Evolutionary conservation across 2,888 invertebrate genomes (phyloP).

Genomic region (Zele albiditarsus): DNA sequence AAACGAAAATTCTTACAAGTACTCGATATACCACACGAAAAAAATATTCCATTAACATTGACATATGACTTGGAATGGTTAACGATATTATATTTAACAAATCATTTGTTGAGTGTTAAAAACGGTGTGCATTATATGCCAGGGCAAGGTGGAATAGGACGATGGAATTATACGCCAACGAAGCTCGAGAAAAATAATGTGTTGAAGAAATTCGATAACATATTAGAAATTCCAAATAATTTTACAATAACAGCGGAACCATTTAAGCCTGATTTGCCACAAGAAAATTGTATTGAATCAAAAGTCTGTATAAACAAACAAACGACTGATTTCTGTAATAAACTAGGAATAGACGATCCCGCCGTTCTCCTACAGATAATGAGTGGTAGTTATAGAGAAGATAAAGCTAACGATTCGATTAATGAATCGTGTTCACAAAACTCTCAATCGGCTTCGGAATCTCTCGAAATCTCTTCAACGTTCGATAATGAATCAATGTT

Average conservation of each 20-base stretch:
- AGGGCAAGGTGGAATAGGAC: conserved; percentile 81
- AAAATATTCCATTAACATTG: conserved; percentile 75
- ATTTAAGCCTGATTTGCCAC: conserved; percentile 73
- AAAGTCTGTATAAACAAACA: conserved; percentile 78
- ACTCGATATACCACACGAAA: conserved; percentile 78
- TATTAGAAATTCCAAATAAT: conserved; percentile 83
- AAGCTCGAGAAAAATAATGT: conserved; percentile 82
- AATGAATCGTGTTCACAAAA: conserved; percentile 26
- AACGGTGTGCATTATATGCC: conserved; percentile 85
- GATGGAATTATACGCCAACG: conserved; percentile 84
- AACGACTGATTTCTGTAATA: conserved; percentile 80
- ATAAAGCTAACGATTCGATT: conserved; percentile 9
- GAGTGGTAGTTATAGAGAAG: conserved; percentile 24
- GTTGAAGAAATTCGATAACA: conserved; percentile 77
- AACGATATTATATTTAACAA: conserved; percentile 88
- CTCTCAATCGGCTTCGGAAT: conserved; percentile 22
- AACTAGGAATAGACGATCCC: conserved; percentile 87
- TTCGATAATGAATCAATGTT: conserved; percentile 46
- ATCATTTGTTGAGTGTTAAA: conserved; percentile 88
- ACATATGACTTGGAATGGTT: conserved; percentile 95
- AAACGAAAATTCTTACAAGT: conserved; percentile 92
- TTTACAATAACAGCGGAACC: conserved; percentile 85
- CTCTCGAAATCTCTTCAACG: conserved; percentile 46
- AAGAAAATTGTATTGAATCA: conserved; percentile 63
- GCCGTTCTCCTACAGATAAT: conserved; percentile 75